Evolutionary conservation across 1,140 invertebrate genomes (phyloP).

Genomic region (Galendromus occidentalis): DNA sequence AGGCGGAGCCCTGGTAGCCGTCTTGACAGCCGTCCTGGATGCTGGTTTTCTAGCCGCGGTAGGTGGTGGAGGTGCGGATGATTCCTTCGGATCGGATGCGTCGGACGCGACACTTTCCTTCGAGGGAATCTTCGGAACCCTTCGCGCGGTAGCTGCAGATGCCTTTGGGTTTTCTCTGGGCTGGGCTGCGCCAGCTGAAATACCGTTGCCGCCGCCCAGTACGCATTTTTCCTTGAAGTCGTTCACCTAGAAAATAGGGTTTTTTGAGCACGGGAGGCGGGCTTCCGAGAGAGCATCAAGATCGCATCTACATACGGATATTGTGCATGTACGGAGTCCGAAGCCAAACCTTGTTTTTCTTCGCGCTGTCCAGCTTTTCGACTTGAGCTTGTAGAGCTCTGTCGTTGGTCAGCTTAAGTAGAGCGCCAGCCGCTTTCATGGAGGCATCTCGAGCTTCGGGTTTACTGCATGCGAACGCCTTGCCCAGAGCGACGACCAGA

Average conservation of each 20-base stretch:
- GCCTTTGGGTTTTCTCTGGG: not conserved
- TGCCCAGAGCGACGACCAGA: slow-evolving; percentile 63
- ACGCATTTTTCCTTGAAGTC: slow-evolving; percentile 13
- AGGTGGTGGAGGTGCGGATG: not conserved
- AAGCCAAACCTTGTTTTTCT: slow-evolving; percentile 1
- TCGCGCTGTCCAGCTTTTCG: slow-evolving; percentile 37
- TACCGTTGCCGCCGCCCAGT: slow-evolving; percentile 7
- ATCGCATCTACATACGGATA: not conserved
- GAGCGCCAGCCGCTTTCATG: slow-evolving; percentile 82
- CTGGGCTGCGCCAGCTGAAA: not conserved
- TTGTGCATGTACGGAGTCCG: not conserved
- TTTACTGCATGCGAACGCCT: slow-evolving; percentile 30
- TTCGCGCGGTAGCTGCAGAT: slow-evolving; percentile 5
- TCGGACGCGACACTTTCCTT: slow-evolving; percentile 5
- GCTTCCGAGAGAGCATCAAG: not conserved
- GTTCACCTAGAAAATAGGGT: not conserved
- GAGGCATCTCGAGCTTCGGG: slow-evolving; percentile 76
- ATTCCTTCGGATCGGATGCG: not conserved
- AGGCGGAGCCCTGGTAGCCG: slow-evolving; percentile 18
- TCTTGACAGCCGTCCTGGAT: slow-evolving; percentile 25
- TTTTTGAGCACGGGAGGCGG: too few relatives aligned
- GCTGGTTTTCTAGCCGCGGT: not conserved
- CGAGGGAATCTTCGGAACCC: slow-evolving; percentile 12
- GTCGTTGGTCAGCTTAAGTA: slow-evolving; percentile 61
- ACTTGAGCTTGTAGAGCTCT: slow-evolving; percentile 70